phyloP scores from a whole-genome alignment of 1,140 invertebrate species.

The Sarcophaga bullata region DNA sequence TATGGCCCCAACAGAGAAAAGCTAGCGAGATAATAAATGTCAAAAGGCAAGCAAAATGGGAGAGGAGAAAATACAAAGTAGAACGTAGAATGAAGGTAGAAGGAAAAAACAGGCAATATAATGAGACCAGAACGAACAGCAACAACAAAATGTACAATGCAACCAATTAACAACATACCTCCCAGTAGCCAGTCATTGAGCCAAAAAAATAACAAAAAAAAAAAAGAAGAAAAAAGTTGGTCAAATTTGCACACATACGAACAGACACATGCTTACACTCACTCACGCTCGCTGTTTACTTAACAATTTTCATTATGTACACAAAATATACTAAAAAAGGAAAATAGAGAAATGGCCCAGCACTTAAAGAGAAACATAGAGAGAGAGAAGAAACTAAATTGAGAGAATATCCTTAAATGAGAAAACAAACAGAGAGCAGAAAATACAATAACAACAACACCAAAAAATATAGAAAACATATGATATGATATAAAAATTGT shows the following conservation, averaged over 20 bases:
- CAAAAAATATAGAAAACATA: neutral
- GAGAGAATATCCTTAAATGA: neutral
- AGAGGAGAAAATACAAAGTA: too few relatives aligned
- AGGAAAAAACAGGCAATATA: too few relatives aligned
- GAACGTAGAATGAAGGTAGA: too few relatives aligned
- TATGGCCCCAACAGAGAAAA: slow-evolving; percentile 12
- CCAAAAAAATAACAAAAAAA: slow-evolving; percentile 6
- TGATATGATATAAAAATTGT: slow-evolving; percentile 11
- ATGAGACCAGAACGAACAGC: neutral
- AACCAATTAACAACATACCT: slow-evolving; percentile 41
- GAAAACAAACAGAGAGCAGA: neutral
- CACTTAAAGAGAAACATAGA: neutral
- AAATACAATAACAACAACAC: neutral
- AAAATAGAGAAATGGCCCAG: neutral
- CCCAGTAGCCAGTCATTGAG: slow-evolving; percentile 4
- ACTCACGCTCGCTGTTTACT: neutral
- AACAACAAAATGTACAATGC: slow-evolving; percentile 37
- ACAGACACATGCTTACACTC: neutral
- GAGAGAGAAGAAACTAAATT: neutral
- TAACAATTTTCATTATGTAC: too few relatives aligned
- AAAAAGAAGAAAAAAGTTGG: slow-evolving; percentile 10
- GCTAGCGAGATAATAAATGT: slow-evolving; percentile 40
- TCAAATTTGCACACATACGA: slow-evolving; percentile 13
- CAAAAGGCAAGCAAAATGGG: slow-evolving; percentile 20
- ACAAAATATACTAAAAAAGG: neutral